Conservation (phyloP, 2,888 invertebrate species). For the Meteorus cinctellus region DNA sequence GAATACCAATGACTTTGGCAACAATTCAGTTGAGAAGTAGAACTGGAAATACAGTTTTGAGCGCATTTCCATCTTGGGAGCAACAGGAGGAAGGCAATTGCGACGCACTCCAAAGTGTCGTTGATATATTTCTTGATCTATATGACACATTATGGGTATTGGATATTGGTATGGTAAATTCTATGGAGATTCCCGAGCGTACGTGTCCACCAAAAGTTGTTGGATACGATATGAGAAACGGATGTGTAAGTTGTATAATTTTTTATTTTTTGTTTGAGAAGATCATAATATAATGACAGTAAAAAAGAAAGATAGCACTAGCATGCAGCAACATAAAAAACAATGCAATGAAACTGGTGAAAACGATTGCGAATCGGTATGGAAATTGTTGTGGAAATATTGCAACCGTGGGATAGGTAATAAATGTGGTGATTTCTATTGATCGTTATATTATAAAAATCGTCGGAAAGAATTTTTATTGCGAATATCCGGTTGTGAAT, state of each 20-base stretch:
- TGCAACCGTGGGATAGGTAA: too few relatives aligned
- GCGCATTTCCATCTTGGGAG: conserved; percentile 81
- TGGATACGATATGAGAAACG: conserved; percentile 76
- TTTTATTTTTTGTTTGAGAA: too few relatives aligned
- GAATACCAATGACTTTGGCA: conserved; percentile 78
- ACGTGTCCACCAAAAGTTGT: conserved; percentile 78
- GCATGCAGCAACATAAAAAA: not conserved
- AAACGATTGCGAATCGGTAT: too few relatives aligned
- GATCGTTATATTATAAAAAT: too few relatives aligned
- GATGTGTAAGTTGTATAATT: conserved; percentile 69
- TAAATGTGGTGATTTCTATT: too few relatives aligned
- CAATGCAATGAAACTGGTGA: not conserved
- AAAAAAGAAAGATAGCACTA: too few relatives aligned
- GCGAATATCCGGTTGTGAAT: too few relatives aligned
- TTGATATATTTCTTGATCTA: conserved; percentile 79
- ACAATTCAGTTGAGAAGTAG: conserved; percentile 74
- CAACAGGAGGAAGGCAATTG: conserved; percentile 83
- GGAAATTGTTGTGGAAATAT: too few relatives aligned
- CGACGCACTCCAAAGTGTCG: conserved; percentile 81
- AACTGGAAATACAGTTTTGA: conserved; percentile 74
- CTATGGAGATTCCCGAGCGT: conserved; percentile 76
- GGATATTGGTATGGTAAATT: conserved; percentile 78
- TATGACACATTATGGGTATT: conserved; percentile 78
- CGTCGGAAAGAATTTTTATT: too few relatives aligned
- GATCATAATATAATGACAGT: too few relatives aligned